Evolutionary conservation across 2,113 vertebrate genomes (phyloP), one percentile per base, ranked within the genome.

Genomic region (Xenopus laevis): DNA sequence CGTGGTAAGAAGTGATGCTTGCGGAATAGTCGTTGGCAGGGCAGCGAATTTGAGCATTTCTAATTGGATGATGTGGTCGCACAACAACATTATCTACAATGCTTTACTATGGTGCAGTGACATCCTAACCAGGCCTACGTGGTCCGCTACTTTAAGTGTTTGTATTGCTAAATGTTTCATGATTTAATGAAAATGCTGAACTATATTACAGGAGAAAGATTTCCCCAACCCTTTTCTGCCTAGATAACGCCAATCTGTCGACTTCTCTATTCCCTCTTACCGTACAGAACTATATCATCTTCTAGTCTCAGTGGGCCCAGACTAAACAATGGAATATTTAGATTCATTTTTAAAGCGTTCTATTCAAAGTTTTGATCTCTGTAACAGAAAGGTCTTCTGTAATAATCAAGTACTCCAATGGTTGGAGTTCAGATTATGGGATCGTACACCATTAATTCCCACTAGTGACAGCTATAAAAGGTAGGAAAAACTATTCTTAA

Each of bases 41-140:
- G 17, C 53, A 55, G 17, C 17, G 9, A 55, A n/a, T 55, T 16
- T 2, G 53, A n/a, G 53, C 17, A 55, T 55, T n/a, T 55, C 4
- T 50, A 50, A 55, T n/a, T 55, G 53, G 15, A 55, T 55, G 53
- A 55, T 55, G 53, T n/a, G 53, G 15, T 16, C 17, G 7, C 53
- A 18, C 53, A 55, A 53, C 50, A 53, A 65, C 47, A 23, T 50
- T 15, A 66, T 5, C 46, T 65, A 62, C 52, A 18, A 63, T 71
- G 58, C 46, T 11, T 61, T 46, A 16, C 15, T 27, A 40, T 27
- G 45, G 30, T 27, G 27, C 20, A 16, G 59, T 10, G 64, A n/a
- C 23, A 13, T 62, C 17, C 47, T 61, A 71, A 23, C 59, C 11
- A 50, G 13, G 46, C 13, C 15, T 27, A 57, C 30, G 15, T 27